phyloP scores from a whole-genome alignment of 2,888 invertebrate species.

The Cantharis rustica region DNA sequence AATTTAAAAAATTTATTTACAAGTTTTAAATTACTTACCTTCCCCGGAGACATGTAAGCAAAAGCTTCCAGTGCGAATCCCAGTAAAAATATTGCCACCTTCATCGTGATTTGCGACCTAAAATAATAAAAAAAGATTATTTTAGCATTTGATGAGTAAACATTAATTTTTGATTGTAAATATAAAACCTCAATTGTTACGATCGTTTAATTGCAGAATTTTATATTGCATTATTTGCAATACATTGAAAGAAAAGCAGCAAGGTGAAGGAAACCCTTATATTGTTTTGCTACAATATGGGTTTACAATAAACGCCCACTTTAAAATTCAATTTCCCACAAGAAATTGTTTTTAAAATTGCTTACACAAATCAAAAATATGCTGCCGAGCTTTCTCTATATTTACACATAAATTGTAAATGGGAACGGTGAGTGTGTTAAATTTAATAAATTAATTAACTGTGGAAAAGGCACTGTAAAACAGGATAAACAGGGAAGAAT shows the following conservation, averaged over 20 bases:
- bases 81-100: constrained; percentile 39
- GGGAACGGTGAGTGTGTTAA: neutral
- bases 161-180: too few relatives aligned
- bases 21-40: constrained; percentile 44
- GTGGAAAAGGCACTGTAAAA: neutral
- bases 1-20: neutral
- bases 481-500: neutral
- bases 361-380: neutral
- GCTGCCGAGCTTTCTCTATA: neutral
- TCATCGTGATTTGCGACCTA: constrained; percentile 38
- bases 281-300: neutral
- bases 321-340: neutral
- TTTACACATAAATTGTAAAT: neutral
- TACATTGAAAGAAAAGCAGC: neutral
- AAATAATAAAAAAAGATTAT: neutral
- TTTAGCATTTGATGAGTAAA: too few relatives aligned
- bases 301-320: neutral
- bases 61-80: constrained; percentile 41
- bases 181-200: too few relatives aligned
- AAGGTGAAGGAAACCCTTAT: neutral
- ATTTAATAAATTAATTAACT: neutral
- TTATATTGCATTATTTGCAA: neutral
- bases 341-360: neutral
- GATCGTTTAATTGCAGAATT: too few relatives aligned
- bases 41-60: constrained; percentile 50